Base-by-base conservation (phyloP, 2,888 invertebrate genomes). In the Branchipolynoe longqiensis region DNA sequence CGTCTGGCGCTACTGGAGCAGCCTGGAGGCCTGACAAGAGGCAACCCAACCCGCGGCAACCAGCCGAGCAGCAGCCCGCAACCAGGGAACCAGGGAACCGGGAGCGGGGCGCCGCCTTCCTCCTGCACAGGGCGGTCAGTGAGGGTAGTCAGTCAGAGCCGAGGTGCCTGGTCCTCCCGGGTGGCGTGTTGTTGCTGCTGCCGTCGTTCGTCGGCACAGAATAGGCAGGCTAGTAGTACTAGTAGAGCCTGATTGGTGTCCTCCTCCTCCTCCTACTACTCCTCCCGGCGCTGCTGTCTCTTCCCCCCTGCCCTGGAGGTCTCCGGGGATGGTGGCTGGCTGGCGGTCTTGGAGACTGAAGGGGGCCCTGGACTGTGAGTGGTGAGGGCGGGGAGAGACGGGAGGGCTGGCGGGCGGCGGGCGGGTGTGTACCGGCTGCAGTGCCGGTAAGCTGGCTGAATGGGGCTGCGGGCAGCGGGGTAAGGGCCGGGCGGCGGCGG, bases 1-100 rank as follows among this genome's bases (percentile, higher is more conserved):
- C n/a, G n/a, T n/a, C 62, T 56, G 56, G 28, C 25, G 8, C 73
- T 25, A 18, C 73, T 31, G 69, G 69, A n/a, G n/a, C n/a, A n/a
- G n/a, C n/a, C n/a, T n/a, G n/a, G n/a, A n/a, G n/a, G n/a, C n/a
- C n/a, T n/a, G n/a, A n/a, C n/a, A n/a, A n/a, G n/a, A n/a, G n/a
- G n/a, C n/a, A 28, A 62, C 31, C 31, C 25, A 31, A 62, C 6
- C n/a, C n/a, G n/a, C n/a, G n/a, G n/a, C n/a, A n/a, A n/a, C n/a
- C n/a, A n/a, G 14, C 6, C 62, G 62, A 62, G 8, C 62, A 62
- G 62, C 62, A 8, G 62, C n/a, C 31, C n/a, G 12, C 6, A 8
- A 62, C 62, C 8, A 8, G 8, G 48, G 48, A 18, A 18, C 8
- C 48, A 8, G 48, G 18, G 48, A 12, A 48, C 48, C 8, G 48